Evolutionary conservation across 2,888 invertebrate genomes (phyloP).

Genomic region (Drosophila monieri): DNA sequence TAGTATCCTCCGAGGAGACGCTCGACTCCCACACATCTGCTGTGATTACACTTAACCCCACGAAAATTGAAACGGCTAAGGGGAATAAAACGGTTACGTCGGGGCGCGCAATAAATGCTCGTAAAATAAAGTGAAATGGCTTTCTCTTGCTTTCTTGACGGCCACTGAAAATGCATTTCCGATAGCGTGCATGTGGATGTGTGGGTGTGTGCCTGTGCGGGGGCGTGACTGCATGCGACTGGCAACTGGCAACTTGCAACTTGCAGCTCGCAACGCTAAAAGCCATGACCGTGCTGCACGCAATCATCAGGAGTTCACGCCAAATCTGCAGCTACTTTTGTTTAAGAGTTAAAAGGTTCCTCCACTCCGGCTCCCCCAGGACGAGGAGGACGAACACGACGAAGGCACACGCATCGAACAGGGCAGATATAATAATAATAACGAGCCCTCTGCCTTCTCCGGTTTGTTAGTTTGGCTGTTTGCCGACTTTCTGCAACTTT

Average conservation of each 20-base stretch:
- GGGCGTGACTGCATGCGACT: conserved; percentile 62
- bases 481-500: conserved; percentile 64
- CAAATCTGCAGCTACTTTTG: conserved; percentile 70
- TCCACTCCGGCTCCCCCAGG: neutral
- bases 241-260: conserved; percentile 56
- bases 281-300: conserved; percentile 70
- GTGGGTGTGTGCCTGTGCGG: conserved; percentile 19
- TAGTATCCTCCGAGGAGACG: neutral
- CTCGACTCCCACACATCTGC: conserved; percentile 15
- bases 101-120: conserved; percentile 64
- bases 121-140: conserved; percentile 74
- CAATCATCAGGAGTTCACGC: conserved; percentile 60
- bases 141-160: conserved; percentile 77
- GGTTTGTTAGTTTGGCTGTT: conserved; percentile 71
- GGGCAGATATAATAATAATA: conserved; percentile 63
- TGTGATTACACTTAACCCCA: conserved; percentile 57
- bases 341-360: conserved; percentile 62
- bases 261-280: conserved; percentile 71
- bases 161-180: conserved; percentile 76
- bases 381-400: neutral
- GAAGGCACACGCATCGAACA: conserved; percentile 42
- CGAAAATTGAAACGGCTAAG: conserved; percentile 69
- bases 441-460: conserved; percentile 53
- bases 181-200: conserved; percentile 25
- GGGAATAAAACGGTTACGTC: conserved; percentile 51